Evolutionary conservation across 2,797 vertebrate species (phyloP), one percentile per base, ranked within the genome.

Genomic region (Amphiprion clarkii): DNA sequence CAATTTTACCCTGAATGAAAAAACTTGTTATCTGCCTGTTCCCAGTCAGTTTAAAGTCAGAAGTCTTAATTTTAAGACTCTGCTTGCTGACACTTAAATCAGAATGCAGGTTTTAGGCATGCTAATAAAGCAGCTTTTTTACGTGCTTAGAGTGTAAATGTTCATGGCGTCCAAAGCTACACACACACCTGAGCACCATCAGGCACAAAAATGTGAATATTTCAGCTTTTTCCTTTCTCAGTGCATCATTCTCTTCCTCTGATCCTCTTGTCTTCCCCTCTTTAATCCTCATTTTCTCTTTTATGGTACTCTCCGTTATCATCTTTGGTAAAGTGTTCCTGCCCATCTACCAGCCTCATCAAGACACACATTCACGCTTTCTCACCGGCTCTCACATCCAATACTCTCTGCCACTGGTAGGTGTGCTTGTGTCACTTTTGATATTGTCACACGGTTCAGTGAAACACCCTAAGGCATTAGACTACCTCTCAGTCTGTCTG

Each of bases 401-500:
- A 19, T 54, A 57, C 25, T 31, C 13, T 51, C 55, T 2, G 0
- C 44, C 59, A 61, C 71, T 67, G 42, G 36, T 57, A 54, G 60
- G 71, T 40, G 69, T 46, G 61, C 71, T 54, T 17, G 52, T 74
- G 75, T 73, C 72, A 67, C 66, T 60, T 71, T 14, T 63, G 71
- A 79, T 71, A 17, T 33, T 63, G 64, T 80, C 70, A 25, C 58
- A 40, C 27, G 17, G 56, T 40, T 71, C 31, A 13, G 13, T 61
- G 40, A 46, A 62, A 53, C n/a, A 64, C 39, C 54, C 60, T 21
- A 21, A 60, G 67, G 70, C 74, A 42, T 74, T 23, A 17, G 25
- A 40, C 33, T 42, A 2, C 23, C n/a, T 27, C 61, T 71, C 46
- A 19, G 19, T n/a, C 46, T 49, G 68, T 16, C 31, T 4, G 58